Evolutionary conservation across 2,797 vertebrate genomes (phyloP), one percentile per base, ranked within the genome.

Genomic region (Columba guinea): DNA sequence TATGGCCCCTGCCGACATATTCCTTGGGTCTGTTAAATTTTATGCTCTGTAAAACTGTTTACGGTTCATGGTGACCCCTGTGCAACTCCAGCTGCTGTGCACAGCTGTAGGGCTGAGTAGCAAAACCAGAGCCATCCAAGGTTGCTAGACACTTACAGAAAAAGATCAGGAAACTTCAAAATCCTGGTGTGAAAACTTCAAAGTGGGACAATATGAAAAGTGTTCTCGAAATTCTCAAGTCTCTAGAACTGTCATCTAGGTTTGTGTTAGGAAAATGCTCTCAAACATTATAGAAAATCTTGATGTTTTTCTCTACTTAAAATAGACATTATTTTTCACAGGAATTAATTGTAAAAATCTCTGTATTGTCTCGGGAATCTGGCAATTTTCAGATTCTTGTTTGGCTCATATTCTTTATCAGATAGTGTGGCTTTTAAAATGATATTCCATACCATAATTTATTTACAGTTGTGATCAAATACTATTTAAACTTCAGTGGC

Each of bases 21-120:
- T 95, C 74, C 60, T 71, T 48, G 60, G 87, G 89, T 95, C 71
- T 96, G 92, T 95, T 95, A 96, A 89, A 90, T 96, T 92, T 97
- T 93, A 93, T 92, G 80, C 69, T 89, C 83, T 87, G 59, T 77
- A 65, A 87, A 90, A 39, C 44, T 86, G 69, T 37, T 94, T 65
- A 77, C 10, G 37, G 70, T 89, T 96, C 77, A 5, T 75, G 75
- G 71, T 86, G 95, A 92, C 75, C 89, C 71, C 27, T 0, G 9
- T 93, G 94, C 32, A 68, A 1, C 63, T 68, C 27, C 46, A 41
- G 64, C 64, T 93, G 73, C 85, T 76, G 83, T 35, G 75, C 76
- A 62, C 52, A 55, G 67, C 65, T 81, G 78, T 11, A 32, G 41
- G 19, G 58, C 58, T 49, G 52, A 55, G 70, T 23, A 37, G 21